Base-by-base conservation (phyloP, 2,888 invertebrate genomes). In the Choristoneura rosaceana region DNA sequence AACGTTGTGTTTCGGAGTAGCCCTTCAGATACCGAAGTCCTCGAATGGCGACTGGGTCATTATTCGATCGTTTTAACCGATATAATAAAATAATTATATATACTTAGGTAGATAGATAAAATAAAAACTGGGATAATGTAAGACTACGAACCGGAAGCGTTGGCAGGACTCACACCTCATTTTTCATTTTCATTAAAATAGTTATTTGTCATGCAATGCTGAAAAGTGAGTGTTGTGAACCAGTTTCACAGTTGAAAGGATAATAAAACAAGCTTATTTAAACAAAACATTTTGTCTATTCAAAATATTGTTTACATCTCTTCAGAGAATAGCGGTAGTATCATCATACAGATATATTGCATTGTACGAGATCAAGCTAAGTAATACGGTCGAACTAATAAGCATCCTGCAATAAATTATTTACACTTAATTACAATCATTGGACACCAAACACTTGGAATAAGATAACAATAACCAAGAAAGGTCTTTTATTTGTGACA, bases 331-430 rank as follows among this genome's bases (percentile, higher is more conserved):
- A 67, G 38, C 62, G 45, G 62, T 5, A 58, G 62, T 63, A 55
- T 55, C 55, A 10, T 34, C 25, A 64, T 25, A 47, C n/a, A 64
- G 7, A 63, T 41, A 45, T 17, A 55, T 67, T 61, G 67, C 71
- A 67, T 61, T 34, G 47, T 66, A 67, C 55, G 71, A 71, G 71
- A 71, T 71, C 67, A 63, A 68, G 62, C 71, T 50, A 55, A 15
- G 67, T 71, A 67, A 71, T 58, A 71, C 38, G 34, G 34, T 61
- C 38, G 67, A 71, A 67, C 63, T 63, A 68, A 71, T 63, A 67
- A 71, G 67, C 71, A 71, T 63, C 58, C 71, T 47, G 38, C 25
- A 71, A 67, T 71, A 71, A 67, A 68, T 68, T 71, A 71, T 71
- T 71, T 68, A 71, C 67, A 68, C 62, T 68, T 71, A 71, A 62